Evolutionary conservation across 2,888 invertebrate genomes (phyloP).

Genomic region (Ctenicera cuprea): DNA sequence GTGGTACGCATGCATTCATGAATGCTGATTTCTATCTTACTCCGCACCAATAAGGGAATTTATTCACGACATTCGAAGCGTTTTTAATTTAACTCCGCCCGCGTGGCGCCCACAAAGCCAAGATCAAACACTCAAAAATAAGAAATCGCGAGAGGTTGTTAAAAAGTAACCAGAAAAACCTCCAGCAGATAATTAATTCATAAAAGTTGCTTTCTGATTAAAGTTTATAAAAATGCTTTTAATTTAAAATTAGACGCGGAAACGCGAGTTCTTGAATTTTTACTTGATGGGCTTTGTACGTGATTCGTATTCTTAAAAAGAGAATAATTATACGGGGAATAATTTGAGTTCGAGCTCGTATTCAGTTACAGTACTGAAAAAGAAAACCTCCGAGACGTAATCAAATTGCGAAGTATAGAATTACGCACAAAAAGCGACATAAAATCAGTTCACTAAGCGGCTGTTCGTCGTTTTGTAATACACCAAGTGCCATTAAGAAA

Average conservation of each 20-base stretch:
- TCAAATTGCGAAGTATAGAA: conserved; percentile 15
- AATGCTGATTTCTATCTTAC: conserved; percentile 58
- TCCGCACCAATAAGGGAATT: conserved; percentile 59
- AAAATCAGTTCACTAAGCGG: conserved; percentile 43
- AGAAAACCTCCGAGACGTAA: conserved; percentile 20
- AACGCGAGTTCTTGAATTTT: conserved; percentile 48
- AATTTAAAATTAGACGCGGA: conserved; percentile 49
- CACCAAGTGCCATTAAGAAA: conserved; percentile 42
- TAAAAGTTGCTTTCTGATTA: conserved; percentile 55
- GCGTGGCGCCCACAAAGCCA: conserved; percentile 37
- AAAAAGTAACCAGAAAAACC: conserved; percentile 43
- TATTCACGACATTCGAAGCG: conserved; percentile 56
- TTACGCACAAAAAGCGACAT: conserved; percentile 20
- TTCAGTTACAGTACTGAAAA: conserved; percentile 25
- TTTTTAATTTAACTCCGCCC: conserved; percentile 49
- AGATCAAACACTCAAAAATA: conserved; percentile 50
- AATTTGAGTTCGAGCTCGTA: conserved; percentile 30
- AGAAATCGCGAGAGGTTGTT: conserved; percentile 41
- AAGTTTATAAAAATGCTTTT: conserved; percentile 53
- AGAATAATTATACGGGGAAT: conserved; percentile 36
- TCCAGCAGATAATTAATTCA: conserved; percentile 53
- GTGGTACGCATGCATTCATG: conserved; percentile 61
- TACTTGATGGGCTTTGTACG: conserved; percentile 50
- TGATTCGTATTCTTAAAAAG: conserved; percentile 42
- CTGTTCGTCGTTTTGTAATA: conserved; percentile 43